Base-by-base conservation (phyloP, 2,113 vertebrate genomes). In the Callocephalon fimbriatum region DNA sequence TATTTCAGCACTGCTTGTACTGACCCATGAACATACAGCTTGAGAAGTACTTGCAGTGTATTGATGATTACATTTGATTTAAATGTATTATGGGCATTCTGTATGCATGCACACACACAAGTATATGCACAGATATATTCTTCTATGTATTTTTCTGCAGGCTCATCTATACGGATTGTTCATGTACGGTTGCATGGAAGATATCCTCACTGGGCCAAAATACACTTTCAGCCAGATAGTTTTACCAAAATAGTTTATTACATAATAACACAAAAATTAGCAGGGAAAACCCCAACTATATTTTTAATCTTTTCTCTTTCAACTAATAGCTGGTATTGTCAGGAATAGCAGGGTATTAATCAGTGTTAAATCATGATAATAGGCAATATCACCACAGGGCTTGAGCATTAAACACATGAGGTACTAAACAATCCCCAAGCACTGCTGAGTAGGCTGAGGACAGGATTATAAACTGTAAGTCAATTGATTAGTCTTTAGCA, bases 281-380 rank as follows among this genome's bases (percentile, higher is more conserved):
- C 15, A 66, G 5, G 9, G 42, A 66, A 59, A 58, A 2, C 3
- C 35, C 1, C n/a, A 70, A 40, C 7, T 63, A 47, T 27, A 8
- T 54, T 63, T 76, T 84, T 26, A 81, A 38, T 44, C 20, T 70
- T 90, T 86, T 74, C 7, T 82, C 18, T 93, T 97, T 62, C 32
- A 42, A 15, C 27, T 58, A 79, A 31, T 66, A 48, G 22, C 15
- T 86, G 82, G 17, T 80, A 83, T 45, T 92, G 42, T 59, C 50
- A 86, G 85, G 45, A 90, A 92, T 77, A 88, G 31, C 54, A 90
- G 75, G 45, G 29, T 76, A 79, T 90, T 94, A 90, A 65, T 85
- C 70, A 82, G 37, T 70, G 70, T 68, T 96, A 96, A 94, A 54
- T 93, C 71, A 73, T 14, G n/a, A 75, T 90, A 95, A 92, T 75